Conservation (phyloP, 2,888 invertebrate genomes). For the Parnassius mnemosyne region DNA sequence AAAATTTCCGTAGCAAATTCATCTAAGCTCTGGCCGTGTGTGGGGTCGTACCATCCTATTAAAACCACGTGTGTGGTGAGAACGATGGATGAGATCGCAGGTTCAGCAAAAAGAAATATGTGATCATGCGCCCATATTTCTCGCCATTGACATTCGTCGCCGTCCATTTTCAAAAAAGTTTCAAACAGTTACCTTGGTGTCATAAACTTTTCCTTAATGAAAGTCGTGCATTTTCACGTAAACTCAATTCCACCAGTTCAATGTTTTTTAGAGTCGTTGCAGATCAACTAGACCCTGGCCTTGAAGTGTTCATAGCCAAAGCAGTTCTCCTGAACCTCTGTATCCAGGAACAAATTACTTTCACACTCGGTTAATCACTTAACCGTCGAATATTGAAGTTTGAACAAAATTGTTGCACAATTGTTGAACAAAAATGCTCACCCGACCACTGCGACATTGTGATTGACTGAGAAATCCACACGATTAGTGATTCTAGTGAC, state of each 20-base stretch:
- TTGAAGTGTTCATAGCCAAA: constrained; percentile 26
- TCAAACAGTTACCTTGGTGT: too few relatives aligned
- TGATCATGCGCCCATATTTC: constrained; percentile 32
- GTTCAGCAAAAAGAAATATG: constrained; percentile 31
- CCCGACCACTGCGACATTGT: constrained; percentile 2
- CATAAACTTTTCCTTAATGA: constrained; percentile 27
- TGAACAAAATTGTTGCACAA: constrained; percentile 22
- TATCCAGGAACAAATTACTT: constrained; percentile 35
- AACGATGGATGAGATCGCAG: constrained; percentile 30
- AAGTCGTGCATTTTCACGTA: constrained; percentile 3
- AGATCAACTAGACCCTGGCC: constrained; percentile 18
- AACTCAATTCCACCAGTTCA: constrained; percentile 15
- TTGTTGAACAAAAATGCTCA: constrained; percentile 18
- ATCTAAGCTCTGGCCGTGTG: constrained; percentile 25
- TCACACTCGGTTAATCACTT: constrained; percentile 32
- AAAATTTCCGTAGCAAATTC: constrained; percentile 5
- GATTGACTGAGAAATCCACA: constrained; percentile 1
- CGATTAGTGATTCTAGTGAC: background rate
- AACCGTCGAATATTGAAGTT: constrained; percentile 30
- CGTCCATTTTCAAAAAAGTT: too few relatives aligned
- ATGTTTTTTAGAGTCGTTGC: too few relatives aligned
- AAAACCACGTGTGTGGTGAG: constrained; percentile 32
- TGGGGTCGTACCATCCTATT: constrained; percentile 29
- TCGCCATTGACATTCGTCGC: constrained; percentile 29
- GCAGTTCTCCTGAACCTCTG: constrained; percentile 30